Conservation (phyloP, 2,797 vertebrate species). For the Melanotaenia parkinsoni region DNA sequence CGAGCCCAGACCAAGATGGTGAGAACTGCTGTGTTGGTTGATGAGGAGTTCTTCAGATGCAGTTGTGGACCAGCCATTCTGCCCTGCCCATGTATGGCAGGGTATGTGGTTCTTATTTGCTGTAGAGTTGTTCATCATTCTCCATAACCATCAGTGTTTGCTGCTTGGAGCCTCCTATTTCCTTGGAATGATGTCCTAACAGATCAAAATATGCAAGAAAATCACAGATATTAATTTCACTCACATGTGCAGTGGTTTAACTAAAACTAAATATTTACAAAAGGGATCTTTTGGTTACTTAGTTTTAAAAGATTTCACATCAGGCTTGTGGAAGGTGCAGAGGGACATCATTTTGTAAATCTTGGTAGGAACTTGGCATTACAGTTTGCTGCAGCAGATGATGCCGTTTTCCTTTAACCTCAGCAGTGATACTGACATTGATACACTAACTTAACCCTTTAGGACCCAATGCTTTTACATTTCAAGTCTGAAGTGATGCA, state of each 20-base stretch:
- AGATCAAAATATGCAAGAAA: not conserved
- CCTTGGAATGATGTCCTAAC: not conserved
- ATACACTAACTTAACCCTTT: too few relatives aligned
- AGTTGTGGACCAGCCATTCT: conserved; percentile 62
- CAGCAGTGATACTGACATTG: too few relatives aligned
- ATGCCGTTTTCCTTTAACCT: too few relatives aligned
- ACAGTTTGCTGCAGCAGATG: not conserved
- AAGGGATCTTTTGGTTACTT: not conserved
- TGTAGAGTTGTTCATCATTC: conserved; percentile 69
- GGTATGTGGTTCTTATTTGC: conserved; percentile 54
- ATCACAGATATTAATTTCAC: not conserved
- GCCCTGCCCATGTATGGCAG: conserved; percentile 57
- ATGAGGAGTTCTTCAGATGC: conserved; percentile 33
- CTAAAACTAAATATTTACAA: not conserved
- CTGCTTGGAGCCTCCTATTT: conserved; percentile 2
- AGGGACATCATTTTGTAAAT: too few relatives aligned
- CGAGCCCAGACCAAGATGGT: conserved; percentile 45
- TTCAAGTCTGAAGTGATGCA: too few relatives aligned
- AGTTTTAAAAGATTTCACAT: not conserved
- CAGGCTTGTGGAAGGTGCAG: not conserved
- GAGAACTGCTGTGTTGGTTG: conserved; percentile 40
- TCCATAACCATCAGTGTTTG: conserved; percentile 33
- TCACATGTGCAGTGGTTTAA: too few relatives aligned
- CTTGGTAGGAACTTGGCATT: too few relatives aligned
- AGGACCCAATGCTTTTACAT: too few relatives aligned